These are phyloP conservation scores for Scomberomorus guttatus DNA, from an alignment of 2,797 vertebrate species.

Conservation along the genomic window DNA sequence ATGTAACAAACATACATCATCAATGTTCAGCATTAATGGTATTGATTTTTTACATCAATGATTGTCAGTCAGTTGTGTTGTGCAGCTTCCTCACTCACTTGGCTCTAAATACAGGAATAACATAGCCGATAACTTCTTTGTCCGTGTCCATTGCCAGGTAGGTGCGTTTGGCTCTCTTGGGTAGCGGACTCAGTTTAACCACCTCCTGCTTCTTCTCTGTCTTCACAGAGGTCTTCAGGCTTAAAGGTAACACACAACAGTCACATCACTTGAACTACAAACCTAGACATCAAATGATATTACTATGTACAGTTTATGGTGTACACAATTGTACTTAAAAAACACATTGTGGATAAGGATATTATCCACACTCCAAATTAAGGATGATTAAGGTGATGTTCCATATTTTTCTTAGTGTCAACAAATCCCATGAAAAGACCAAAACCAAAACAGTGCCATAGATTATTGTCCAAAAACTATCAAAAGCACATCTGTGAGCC, in stretches of 20 bases:
- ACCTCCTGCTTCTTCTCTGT: conserved; percentile 85
- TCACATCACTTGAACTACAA: conserved; percentile 6
- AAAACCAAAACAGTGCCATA: not conserved
- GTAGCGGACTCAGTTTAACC: conserved; percentile 87
- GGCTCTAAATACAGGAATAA: conserved; percentile 94
- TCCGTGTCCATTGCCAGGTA: conserved; percentile 89
- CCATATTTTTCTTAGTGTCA: not conserved
- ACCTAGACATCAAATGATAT: not conserved
- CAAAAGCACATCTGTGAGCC: not conserved
- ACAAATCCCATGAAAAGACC: too few species aligned
- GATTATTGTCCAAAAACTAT: not conserved
- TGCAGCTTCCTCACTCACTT: conserved; percentile 80
- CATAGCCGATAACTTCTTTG: conserved; percentile 89
- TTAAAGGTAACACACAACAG: conserved; percentile 65
- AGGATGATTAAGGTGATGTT: not conserved
- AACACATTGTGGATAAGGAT: not conserved
- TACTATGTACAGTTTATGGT: not conserved
- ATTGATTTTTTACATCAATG: not conserved
- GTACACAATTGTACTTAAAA: not conserved
- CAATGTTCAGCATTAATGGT: not conserved
- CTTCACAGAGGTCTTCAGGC: conserved; percentile 85
- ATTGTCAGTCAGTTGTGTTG: not conserved
- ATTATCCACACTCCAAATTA: not conserved
- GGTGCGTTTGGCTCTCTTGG: conserved; percentile 90
- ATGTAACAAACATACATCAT: not conserved